Percentiles rank a stretch among this genome's conserved stretches.
phyloP scores from a whole-genome alignment of 2,797 vertebrate genomes.

The Capromys pilorides region DNA sequence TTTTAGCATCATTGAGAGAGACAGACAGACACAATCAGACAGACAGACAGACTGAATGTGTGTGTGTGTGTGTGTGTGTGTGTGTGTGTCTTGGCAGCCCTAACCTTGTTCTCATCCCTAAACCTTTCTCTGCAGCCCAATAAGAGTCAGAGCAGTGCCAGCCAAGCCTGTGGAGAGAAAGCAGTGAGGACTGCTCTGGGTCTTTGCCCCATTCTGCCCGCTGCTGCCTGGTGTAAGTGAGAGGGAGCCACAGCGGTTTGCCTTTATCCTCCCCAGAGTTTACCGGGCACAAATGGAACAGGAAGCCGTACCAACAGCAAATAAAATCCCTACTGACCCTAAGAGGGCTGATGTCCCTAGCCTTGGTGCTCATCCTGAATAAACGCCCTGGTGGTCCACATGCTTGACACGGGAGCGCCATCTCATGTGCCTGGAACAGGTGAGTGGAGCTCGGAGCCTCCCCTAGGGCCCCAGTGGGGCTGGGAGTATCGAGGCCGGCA shows the following conservation, averaged over 20 bases:
- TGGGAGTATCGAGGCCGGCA: not conserved
- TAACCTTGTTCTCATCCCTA: not conserved
- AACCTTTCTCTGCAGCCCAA: not conserved
- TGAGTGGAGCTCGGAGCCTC: not conserved
- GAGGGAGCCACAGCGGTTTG: not conserved
- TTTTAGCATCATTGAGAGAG: not conserved
- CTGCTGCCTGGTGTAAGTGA: not conserved
- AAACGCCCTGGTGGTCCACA: conserved; percentile 60
- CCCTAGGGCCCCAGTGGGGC: not conserved
- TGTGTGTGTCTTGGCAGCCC: not conserved
- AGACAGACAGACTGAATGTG: no score
- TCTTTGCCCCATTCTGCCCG: not conserved
- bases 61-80: no score
- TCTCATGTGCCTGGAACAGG: conserved; percentile 20
- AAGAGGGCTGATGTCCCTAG: not conserved
- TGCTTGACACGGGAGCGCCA: conserved; percentile 50
- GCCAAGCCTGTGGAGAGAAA: not conserved
- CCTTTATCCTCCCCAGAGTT: not conserved
- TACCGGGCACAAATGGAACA: not conserved
- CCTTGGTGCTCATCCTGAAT: conserved; percentile 67
- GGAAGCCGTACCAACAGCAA: conserved; percentile 14
- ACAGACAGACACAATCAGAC: no score
- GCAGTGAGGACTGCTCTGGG: not conserved
- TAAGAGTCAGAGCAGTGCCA: not conserved
- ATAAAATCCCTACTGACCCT: conserved; percentile 53